These are phyloP conservation scores for Pipistrellus pipistrellus DNA, from an alignment of 2,797 vertebrate genomes.

Conservation along the genomic window DNA sequence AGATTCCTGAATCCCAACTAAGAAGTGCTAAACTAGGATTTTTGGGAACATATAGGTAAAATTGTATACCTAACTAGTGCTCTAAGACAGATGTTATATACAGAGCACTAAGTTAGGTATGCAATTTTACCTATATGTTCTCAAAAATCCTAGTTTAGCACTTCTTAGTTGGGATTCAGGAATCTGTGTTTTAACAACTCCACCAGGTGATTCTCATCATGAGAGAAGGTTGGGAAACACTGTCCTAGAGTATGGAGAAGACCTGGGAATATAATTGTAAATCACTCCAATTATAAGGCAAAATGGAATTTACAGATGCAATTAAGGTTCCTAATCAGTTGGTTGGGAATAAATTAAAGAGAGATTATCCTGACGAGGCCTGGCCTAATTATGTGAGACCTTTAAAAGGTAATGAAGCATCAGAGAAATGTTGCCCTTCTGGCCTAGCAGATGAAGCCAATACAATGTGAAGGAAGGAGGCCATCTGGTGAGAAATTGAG, in stretches of 20 bases:
- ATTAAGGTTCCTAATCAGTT: neutral
- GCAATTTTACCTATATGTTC: no score
- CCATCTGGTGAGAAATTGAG: neutral
- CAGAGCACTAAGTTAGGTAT: no score
- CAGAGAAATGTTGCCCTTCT: neutral
- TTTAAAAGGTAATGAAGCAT: neutral
- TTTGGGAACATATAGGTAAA: no score
- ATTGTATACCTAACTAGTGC: no score
- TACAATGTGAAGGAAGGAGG: neutral
- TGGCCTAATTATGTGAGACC: neutral
- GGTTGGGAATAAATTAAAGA: neutral
- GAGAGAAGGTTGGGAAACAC: no score
- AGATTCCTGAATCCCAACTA: no score
- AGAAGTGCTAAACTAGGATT: no score
- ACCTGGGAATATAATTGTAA: neutral
- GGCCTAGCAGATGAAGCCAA: neutral
- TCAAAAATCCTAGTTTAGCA: no score
- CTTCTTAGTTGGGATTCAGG: no score
- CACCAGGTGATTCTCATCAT: no score
- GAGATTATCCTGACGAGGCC: neutral
- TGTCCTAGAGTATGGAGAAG: neutral
- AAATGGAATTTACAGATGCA: neutral
- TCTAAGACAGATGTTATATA: no score
- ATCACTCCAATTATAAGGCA: neutral
- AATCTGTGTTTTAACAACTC: no score